Base-by-base conservation (phyloP, 2,113 vertebrate genomes). In the Prolemur simus region DNA sequence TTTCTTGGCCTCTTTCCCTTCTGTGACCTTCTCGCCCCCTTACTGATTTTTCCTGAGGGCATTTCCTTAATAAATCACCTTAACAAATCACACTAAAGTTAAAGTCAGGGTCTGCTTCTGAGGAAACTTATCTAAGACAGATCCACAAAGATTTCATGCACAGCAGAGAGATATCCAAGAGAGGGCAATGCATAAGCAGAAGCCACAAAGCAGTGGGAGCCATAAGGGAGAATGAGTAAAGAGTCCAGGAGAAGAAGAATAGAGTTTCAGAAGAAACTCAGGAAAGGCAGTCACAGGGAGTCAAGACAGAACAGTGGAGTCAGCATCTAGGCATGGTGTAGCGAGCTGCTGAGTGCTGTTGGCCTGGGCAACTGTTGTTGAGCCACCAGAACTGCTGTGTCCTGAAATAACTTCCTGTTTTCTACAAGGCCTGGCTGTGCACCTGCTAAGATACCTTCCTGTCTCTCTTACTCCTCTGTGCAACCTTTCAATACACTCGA, bases 361-460 rank as follows among this genome's bases (percentile, higher is more conserved):
- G 37, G 49, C 63, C 83, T 69, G 5, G 10, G 6, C 32, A 68
- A 60, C 34, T 63, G 94, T 37, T 69, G 37, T 12, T 45, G 47
- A 93, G 83, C 34, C 47, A 20, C 63, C 83, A 80, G 89, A 87
- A 76, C 34, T 45, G 15, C 60, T 90, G 73, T 89, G 42, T 77
- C 81, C 84, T 80, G 34, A 85, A 94, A 93, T 77, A 94, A 91
- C 77, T 88, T 95, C 76, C 74, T 88, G 86, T 96, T 86, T 97
- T 82, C 95, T 83, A 1, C 3, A 20, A 2, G 2, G 39, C 45
- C 68, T 73, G 37, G 32, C 45, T 74, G 27, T 85, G 66, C 85
- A 94, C 47, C 66, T 87, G 42, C 74, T 69, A 56, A 83, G 54
- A 63, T 18, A 11, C 73, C 83, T 89, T 91, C 56, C 34, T 37